Conservation (phyloP, 2,888 invertebrate genomes). For the Meta bourneti region DNA sequence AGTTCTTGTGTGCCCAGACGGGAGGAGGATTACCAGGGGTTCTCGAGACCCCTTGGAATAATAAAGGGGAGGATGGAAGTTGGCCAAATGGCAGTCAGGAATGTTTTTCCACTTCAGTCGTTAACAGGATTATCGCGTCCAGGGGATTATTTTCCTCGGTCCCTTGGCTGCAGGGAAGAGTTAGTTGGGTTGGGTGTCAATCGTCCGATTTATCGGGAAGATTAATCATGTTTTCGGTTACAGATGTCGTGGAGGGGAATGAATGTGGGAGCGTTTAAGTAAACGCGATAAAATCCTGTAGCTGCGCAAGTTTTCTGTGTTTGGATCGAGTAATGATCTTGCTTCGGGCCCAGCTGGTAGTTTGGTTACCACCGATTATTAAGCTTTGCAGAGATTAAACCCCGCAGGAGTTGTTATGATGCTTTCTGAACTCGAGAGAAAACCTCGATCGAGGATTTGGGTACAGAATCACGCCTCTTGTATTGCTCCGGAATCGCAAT, state of each 20-base stretch:
- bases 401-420: too few relatives aligned
- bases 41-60: constrained; percentile 26
- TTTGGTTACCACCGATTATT: too few relatives aligned
- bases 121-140: constrained; percentile 65
- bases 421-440: too few relatives aligned
- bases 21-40: neutral
- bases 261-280: too few relatives aligned
- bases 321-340: too few relatives aligned
- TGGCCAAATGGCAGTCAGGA: constrained; percentile 50
- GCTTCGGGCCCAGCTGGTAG: too few relatives aligned
- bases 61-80: constrained; percentile 32
- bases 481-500: too few relatives aligned
- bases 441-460: too few relatives aligned
- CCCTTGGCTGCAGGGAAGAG: constrained; percentile 5
- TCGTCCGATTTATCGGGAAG: constrained; percentile 41
- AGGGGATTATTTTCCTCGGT: constrained; percentile 32
- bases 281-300: too few relatives aligned
- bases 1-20: constrained; percentile 4
- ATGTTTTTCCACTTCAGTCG: constrained; percentile 68
- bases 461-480: too few relatives aligned
- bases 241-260: constrained; percentile 18
- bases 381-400: too few relatives aligned
- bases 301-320: too few relatives aligned
- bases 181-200: constrained; percentile 4
- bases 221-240: constrained; percentile 50